Conservation (phyloP, 2,888 invertebrate species). For the Caenorhabditis imperialis region DNA sequence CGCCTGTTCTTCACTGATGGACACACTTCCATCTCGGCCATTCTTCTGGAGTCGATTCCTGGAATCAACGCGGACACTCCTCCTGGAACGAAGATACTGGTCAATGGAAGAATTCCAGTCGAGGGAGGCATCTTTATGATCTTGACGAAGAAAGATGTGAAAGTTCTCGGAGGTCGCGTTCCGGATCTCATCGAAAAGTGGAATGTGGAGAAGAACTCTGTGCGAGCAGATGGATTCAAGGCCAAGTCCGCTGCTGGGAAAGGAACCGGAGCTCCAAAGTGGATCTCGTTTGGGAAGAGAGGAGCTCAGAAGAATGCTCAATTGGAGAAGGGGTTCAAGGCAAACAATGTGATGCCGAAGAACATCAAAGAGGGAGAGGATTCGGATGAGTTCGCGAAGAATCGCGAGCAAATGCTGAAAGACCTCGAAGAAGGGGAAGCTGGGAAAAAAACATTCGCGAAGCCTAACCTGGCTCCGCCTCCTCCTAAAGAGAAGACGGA, state of each 20-base stretch:
- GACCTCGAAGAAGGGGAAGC: constrained; percentile 6
- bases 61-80: constrained; percentile 63
- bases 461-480: constrained; percentile 29
- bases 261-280: constrained; percentile 59
- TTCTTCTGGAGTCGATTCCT: constrained; percentile 33
- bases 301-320: constrained; percentile 5
- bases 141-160: constrained; percentile 54
- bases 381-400: constrained; percentile 42
- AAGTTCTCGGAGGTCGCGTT: constrained; percentile 70
- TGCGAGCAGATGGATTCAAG: constrained; percentile 39
- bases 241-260: constrained; percentile 29
- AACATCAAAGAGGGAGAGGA: constrained; percentile 28
- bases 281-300: constrained; percentile 62
- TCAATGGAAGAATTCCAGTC: constrained; percentile 57
- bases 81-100: constrained; percentile 64
- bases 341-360: constrained; percentile 53
- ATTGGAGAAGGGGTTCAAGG: constrained; percentile 54
- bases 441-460: constrained; percentile 27
- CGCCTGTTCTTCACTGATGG: constrained; percentile 61
- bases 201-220: constrained; percentile 62
- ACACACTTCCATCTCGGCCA: constrained; percentile 38
- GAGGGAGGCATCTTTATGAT: constrained; percentile 63
- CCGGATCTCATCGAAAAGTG: constrained; percentile 70
- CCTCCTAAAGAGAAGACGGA: constrained; percentile 17
- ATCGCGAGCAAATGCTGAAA: constrained; percentile 40